Percentiles rank a stretch among this genome's conserved stretches.
These are phyloP conservation scores for Odontothrips loti DNA, from an alignment of 2,888 invertebrate genomes.

Conservation along the genomic window DNA sequence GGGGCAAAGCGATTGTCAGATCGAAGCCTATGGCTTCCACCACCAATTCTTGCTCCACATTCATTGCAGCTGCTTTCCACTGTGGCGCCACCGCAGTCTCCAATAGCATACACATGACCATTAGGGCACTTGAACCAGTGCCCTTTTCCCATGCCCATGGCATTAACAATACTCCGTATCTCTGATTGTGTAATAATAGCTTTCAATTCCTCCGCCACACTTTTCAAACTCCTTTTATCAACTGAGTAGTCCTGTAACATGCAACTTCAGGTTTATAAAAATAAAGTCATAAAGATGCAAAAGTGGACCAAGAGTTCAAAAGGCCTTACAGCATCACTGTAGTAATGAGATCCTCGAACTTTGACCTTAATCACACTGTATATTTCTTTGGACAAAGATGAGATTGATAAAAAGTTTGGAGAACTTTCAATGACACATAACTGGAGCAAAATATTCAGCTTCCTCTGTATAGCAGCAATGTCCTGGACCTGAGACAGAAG, in stretches of 20 bases:
- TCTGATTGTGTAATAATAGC: conserved; percentile 43
- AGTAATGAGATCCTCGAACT: too few species aligned
- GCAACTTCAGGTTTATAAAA: background rate
- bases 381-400: too few species aligned
- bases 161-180: conserved; percentile 53
- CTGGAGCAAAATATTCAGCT: background rate
- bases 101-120: conserved; percentile 63
- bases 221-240: background rate
- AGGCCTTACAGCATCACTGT: too few species aligned
- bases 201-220: background rate
- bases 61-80: conserved; percentile 52
- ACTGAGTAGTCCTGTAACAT: background rate
- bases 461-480: background rate
- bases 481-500: background rate
- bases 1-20: conserved; percentile 49
- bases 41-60: conserved; percentile 57
- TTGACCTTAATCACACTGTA: too few species aligned
- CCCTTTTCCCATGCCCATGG: conserved; percentile 55
- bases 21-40: conserved; percentile 50
- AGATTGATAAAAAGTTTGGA: background rate
- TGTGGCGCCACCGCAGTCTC: conserved; percentile 64
- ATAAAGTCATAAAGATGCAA: background rate
- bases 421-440: background rate
- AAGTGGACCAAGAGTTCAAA: background rate
- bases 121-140: conserved; percentile 71